Evolutionary conservation across 2,797 vertebrate species (phyloP), one percentile per base, ranked within the genome.

Genomic region (Diglossa cyanea): DNA sequence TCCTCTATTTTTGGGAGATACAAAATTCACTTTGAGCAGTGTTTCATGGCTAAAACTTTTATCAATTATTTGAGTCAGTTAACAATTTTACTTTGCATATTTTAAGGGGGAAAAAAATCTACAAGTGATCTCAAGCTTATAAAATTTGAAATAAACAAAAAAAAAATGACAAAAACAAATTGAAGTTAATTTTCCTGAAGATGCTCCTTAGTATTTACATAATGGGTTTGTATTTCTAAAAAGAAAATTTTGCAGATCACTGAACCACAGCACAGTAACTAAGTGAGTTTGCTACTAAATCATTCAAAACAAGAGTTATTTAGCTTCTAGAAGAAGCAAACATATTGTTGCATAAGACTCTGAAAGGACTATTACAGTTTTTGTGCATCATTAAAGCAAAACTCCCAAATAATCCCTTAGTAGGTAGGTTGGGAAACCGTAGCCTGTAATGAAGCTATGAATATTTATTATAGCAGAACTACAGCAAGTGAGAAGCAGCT

Each of bases 231-330:
- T 95, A 93, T 90, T 96, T 96, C 87, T 94, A 88, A 91, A 95
- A 94, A 96, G 93, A 95, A 97, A 95, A 97, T 96, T 96, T 97
- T 95, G 88, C 87, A 94, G 93, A 90, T 79, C 94, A 75, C 13
- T 97, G 96, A 96, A 81, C 94, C 85, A 93, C 63, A 93, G 51
- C 83, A 80, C 65, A 96, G 79, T 13, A 2, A 77, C 84, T 95
- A 94, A 96, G 90, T 84, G 74, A 90, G 76, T 96, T 97, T 96
- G 85, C 78, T 88, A 92, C 87, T 96, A 89, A 93, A 96, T 96
- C 95, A 94, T 96, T 97, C 90, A 94, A 95, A 96, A 95, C 94
- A 96, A 95, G 94, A 96, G 87, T 91, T 94, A 91, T 91, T 95
- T 94, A 91, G 85, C 80, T 96, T 95, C 94, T 68, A 85, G 88